Base-by-base conservation (phyloP, 2,113 vertebrate species). In the Typhlomys cinereus region DNA sequence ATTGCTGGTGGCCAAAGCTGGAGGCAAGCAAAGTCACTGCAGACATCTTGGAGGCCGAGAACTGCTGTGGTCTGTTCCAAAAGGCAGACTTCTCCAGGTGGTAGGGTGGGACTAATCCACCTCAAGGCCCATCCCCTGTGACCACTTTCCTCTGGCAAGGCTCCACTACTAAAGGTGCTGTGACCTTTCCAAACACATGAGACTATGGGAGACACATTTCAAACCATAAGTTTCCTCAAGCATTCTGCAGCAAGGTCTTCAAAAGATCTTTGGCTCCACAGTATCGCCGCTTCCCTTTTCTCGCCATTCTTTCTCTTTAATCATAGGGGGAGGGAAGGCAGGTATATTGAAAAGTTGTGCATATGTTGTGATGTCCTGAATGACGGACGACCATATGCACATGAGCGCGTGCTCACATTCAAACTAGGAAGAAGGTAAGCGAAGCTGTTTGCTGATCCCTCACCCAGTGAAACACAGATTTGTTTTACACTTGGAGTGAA, bases 351-450 rank as follows among this genome's bases (percentile, higher is more conserved):
- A 59, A 85, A 94, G 23, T 57, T 84, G 70, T 88, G 85, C 41
- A 5, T 88, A 41, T 39, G 36, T 82, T 87, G 66, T 66, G 39
- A 96, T 93, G 76, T 91, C 41, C 46, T 83, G 59, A 70, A 50
- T 50, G 36, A 20, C 74, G 48, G 64, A 82, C n/a, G 92, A 93
- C 52, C 93, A 39, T 18, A 39, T 18, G 29, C 87, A 94, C 4
- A 48, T 95, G 92, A 90, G 94, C 92, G 74, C 70, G 48, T 85
- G 13, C 93, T 90, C 97, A 95, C n/a, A 96, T 96, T 97, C 66
- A 78, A 95, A 94, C 96, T 94, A 96, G 88, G 93, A 96, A 95
- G 92, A 96, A 97, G 94, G 90, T 50, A 86, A 94, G 90, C 92
- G 87, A 97, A 96, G 62, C 39, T 93, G 36, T 96, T 50, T 96